Conservation (phyloP, 2,888 invertebrate species). For the Spilarctia lutea region DNA sequence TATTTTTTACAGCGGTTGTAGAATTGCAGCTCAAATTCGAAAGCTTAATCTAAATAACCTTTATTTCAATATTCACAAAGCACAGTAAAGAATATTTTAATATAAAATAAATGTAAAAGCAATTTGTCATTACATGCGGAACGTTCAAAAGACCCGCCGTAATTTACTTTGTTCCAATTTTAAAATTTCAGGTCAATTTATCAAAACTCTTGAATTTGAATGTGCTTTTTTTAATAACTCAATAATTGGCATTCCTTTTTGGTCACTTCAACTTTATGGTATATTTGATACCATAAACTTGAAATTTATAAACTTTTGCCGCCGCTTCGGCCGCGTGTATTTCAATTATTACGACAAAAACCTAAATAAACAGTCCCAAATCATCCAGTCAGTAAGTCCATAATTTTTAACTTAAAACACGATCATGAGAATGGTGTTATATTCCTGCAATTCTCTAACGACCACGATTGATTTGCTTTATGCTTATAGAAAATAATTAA, state of each 20-base stretch:
- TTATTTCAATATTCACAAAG: not conserved
- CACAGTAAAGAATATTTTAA: not conserved
- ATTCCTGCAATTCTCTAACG: no score
- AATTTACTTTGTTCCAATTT: conserved; percentile 50
- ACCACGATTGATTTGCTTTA: no score
- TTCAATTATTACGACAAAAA: no score
- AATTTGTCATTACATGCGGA: conserved; percentile 24
- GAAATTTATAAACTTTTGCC: not conserved
- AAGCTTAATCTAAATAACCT: conserved; percentile 18
- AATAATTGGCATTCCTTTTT: conserved; percentile 6
- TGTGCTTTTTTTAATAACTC: conserved; percentile 33
- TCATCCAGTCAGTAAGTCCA: no score
- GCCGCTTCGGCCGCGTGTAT: no score
- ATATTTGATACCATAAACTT: not conserved
- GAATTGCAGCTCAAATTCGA: not conserved
- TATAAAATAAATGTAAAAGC: conserved; percentile 8
- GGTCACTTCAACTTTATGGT: not conserved
- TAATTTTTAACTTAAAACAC: no score
- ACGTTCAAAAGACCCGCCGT: conserved; percentile 47
- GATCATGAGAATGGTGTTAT: no score
- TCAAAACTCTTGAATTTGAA: conserved; percentile 44
- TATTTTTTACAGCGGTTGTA: conserved; percentile 25
- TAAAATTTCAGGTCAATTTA: conserved; percentile 38
- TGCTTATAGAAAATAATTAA: no score
- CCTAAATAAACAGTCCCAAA: no score